Evolutionary conservation across 2,797 vertebrate species (phyloP), one percentile per base, ranked within the genome.

Genomic region (Australoheros facetus): DNA sequence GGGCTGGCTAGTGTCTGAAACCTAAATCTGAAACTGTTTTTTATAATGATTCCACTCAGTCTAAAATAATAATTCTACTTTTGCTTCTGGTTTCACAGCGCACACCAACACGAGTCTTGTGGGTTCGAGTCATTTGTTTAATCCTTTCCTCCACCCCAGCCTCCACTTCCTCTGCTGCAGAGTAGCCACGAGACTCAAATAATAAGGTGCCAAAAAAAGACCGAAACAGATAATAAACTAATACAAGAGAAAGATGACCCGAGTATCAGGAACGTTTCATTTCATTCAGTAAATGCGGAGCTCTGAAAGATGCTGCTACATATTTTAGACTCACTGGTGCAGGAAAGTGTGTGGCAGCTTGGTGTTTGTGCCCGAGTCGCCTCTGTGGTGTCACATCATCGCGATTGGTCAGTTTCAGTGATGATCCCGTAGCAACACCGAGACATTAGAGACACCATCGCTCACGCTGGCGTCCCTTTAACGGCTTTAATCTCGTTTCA

Each of bases 41-140:
- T 32, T 53, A 48, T 48, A 17, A 60, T 39, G 34, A 53, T 51
- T 51, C 64, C 64, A 51, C 64, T 51, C 5, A 12, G 23, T 51
- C 64, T 51, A 69, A 69, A 69, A 51, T 69, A 51, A 51, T 13
- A 51, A 69, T 51, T 30, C 64, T 51, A 60, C 60, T 69, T 69
- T 69, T 69, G 42, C 42, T 69, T n/a, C 26, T 69, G 64, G 64
- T 69, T 69, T 69, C 64, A 53, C 10, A 69, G 6, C 16, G 16
- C 42, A 51, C 45, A 69, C 17, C 42, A 32, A 48, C 64, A 32
- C 45, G 7, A 32, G 45, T 69, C 17, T 7, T 69, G 45, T 69
- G 64, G 64, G 45, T 51, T 45, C n/a, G 32, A 69, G 51, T 69
- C 64, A 53, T 69, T 69, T 69, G 64, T 53, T 69, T 69, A 69